phyloP scores from a whole-genome alignment of 2,888 invertebrate species.

The Trichacis sp. region DNA sequence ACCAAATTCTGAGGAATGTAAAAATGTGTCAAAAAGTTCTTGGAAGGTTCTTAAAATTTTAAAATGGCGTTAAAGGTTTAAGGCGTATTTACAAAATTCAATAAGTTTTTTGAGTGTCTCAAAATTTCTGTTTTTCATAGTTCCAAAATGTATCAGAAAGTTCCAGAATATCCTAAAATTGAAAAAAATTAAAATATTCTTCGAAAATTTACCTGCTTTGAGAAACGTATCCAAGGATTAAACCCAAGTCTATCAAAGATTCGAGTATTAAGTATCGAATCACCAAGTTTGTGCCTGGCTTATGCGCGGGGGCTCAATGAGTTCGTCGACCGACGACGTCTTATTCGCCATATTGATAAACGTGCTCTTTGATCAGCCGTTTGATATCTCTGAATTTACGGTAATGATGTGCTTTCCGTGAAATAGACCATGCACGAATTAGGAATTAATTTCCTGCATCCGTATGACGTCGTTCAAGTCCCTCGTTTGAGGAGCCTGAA shows the following conservation, averaged over 20 bases:
- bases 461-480: conserved; percentile 25
- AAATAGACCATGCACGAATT: conserved; percentile 31
- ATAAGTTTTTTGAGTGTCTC: too few relatives aligned
- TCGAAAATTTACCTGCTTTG: too few relatives aligned
- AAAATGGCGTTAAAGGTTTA: too few relatives aligned
- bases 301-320: conserved; percentile 13
- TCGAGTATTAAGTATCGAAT: conserved; percentile 24
- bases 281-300: conserved; percentile 19
- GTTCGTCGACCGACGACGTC: conserved; percentile 21
- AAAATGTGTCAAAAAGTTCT: too few relatives aligned
- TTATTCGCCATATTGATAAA: conserved; percentile 20
- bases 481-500: conserved; percentile 10
- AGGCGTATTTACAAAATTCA: too few relatives aligned
- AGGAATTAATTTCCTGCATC: conserved; percentile 32
- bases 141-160: too few relatives aligned
- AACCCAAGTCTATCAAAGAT: background rate
- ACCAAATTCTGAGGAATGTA: too few relatives aligned
- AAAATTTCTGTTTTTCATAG: too few relatives aligned
- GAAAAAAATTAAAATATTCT: too few relatives aligned
- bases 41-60: too few relatives aligned
- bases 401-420: conserved; percentile 33
- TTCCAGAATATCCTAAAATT: too few relatives aligned
- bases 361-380: conserved; percentile 42
- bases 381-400: conserved; percentile 34
- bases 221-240: too few relatives aligned